A percentile compares a stretch with the other conserved stretches of the same genome.
phyloP scores from a whole-genome alignment of 2,888 invertebrate species.

The Entomobrya proxima region DNA sequence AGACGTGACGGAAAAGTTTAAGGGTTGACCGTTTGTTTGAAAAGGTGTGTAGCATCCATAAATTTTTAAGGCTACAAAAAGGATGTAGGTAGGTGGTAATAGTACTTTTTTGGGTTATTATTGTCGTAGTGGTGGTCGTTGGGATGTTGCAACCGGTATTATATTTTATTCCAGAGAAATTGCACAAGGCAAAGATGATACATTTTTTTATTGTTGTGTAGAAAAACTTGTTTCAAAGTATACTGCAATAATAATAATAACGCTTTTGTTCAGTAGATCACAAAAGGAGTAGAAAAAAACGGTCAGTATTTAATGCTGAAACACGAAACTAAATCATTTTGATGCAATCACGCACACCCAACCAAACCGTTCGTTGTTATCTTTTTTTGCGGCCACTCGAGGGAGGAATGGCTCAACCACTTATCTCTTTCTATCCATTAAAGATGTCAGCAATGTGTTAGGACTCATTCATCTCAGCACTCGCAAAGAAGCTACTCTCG shows the following conservation, averaged over 20 bases:
- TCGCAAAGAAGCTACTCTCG: background rate
- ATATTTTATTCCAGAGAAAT: too few species aligned
- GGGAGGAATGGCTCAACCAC: slow-evolving; percentile 44
- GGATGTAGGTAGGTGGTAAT: too few species aligned
- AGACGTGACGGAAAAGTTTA: background rate
- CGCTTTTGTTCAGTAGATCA: slow-evolving; percentile 6
- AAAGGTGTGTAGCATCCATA: background rate
- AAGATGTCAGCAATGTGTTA: slow-evolving; percentile 54
- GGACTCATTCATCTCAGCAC: slow-evolving; percentile 38
- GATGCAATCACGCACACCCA: slow-evolving; percentile 35
- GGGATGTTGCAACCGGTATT: too few species aligned
- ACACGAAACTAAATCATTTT: slow-evolving; percentile 28
- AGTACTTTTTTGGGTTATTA: background rate
- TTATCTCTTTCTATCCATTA: slow-evolving; percentile 55
- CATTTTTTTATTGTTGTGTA: background rate
- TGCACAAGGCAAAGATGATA: too few species aligned
- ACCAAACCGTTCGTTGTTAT: slow-evolving; percentile 34
- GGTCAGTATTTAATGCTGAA: slow-evolving; percentile 2
- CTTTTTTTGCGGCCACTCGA: slow-evolving; percentile 18
- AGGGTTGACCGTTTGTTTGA: slow-evolving; percentile 1
- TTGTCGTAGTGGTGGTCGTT: background rate
- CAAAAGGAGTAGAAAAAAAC: background rate
- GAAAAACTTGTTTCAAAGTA: background rate
- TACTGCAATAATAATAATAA: too few species aligned
- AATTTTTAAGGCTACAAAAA: background rate